Evolutionary conservation across 2,113 vertebrate species (phyloP), one percentile per base, ranked within the genome.

Genomic region (Oncorhynchus masou): DNA sequence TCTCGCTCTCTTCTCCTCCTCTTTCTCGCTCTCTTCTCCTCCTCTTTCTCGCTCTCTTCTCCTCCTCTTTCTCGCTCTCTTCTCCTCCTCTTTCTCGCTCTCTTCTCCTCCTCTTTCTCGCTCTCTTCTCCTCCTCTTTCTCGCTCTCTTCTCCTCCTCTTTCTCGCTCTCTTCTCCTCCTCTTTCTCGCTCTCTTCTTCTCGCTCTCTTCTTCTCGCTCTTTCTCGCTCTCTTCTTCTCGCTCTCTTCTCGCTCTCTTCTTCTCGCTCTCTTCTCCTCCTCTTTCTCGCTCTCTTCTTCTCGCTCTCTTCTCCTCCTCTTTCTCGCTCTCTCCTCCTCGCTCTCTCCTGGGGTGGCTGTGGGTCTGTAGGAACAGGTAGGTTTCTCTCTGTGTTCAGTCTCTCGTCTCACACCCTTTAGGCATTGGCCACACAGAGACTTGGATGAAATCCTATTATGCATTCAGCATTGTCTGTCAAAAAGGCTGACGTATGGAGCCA

Each of bases 291-390:
- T 85, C 74, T 85, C 74, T 31, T 6, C 6, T 39, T 8, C 39
- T 9, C n/a, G n/a, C n/a, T n/a, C n/a, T n/a, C n/a, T n/a, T n/a
- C 74, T 31, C 34, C 6, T 6, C 34, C 25, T 27, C 25, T 27
- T 39, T 8, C 39, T 9, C n/a, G 49, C 15, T 51, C 49, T 51
- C 51, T 54, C 51, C 16, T 54, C n/a, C n/a, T n/a, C n/a, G 49
- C 15, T 51, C 49, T 51, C 51, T 54, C 51, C 16, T 54, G 49
- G 3, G 16, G 80, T 86, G 71, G 90, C 51, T 86, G 88, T 89
- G 86, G 87, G 80, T 85, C 84, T 77, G 16, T 88, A 94, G 94
- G 92, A 94, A 80, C 86, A 94, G 94, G 94, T 94, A 93, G 90
- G 94, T 88, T 80, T 81, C 15, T 80, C 15, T 82, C 78, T 84